These are phyloP conservation scores for Oryzias celebensis DNA, from an alignment of 2,113 vertebrate genomes.

Conservation along the genomic window DNA sequence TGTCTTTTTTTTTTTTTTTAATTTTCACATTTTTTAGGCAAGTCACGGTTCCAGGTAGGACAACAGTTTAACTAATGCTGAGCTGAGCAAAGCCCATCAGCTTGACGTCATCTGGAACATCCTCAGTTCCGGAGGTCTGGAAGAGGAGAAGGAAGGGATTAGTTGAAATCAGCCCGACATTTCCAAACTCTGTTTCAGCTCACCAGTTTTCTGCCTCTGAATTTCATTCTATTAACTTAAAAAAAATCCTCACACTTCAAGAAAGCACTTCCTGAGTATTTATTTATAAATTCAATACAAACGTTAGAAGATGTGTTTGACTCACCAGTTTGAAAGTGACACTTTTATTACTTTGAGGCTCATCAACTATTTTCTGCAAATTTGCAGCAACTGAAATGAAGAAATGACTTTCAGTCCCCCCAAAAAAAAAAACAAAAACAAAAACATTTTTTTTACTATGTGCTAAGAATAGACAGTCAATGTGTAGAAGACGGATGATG, in stretches of 20 bases:
- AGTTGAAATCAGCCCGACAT: neutral
- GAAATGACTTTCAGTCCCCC: constrained; percentile 6
- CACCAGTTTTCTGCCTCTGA: no score
- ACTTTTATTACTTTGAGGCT: constrained; percentile 93
- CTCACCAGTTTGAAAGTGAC: constrained; percentile 99
- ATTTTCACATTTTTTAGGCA: constrained; percentile 81
- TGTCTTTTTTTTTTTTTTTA: constrained; percentile 37
- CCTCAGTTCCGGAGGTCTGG: constrained; percentile 93
- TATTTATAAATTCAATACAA: neutral
- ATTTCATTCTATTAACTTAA: no score
- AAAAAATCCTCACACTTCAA: no score
- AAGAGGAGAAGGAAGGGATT: neutral
- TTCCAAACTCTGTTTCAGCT: no score
- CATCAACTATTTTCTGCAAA: constrained; percentile 98
- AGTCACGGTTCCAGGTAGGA: constrained; percentile 73
- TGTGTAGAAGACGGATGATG: no score
- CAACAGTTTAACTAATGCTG: constrained; percentile 90
- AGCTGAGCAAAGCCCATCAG: constrained; percentile 98
- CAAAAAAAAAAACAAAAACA: constrained; percentile 22
- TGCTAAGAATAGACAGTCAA: neutral
- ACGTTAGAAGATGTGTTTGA: constrained; percentile 1
- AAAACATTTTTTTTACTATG: neutral
- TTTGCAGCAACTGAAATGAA: constrained; percentile 94
- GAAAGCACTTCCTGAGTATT: no score
- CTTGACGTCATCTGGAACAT: constrained; percentile 95